phyloP scores from a whole-genome alignment of 2,888 invertebrate species.

The Subacronicta megacephala region DNA sequence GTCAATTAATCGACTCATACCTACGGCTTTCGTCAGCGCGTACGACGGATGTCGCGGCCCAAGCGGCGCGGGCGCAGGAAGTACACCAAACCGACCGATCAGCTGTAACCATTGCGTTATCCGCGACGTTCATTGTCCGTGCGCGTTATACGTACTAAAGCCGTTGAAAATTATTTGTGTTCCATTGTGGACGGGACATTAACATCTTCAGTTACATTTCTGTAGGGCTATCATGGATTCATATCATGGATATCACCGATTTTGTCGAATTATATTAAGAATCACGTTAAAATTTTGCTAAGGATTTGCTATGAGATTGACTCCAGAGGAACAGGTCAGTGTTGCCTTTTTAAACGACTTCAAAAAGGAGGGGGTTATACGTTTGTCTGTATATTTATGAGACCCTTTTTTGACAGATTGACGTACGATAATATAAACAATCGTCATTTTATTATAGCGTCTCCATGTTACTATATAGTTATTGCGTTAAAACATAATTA shows the following conservation, averaged over 20 bases:
- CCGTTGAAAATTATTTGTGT: conserved; percentile 25
- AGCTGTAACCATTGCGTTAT: conserved; percentile 53
- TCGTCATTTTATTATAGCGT: too few species aligned
- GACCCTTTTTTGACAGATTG: too few species aligned
- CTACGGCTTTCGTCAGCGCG: conserved; percentile 31
- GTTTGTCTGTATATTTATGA: too few species aligned
- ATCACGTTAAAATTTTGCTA: too few species aligned
- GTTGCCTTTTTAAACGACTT: too few species aligned
- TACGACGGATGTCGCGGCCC: conserved; percentile 56
- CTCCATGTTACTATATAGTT: too few species aligned
- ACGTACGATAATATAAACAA: too few species aligned
- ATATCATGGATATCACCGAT: neutral
- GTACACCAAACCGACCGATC: conserved; percentile 43
- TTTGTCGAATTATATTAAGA: too few species aligned
- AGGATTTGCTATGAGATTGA: too few species aligned
- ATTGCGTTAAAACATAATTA: too few species aligned
- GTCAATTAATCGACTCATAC: conserved; percentile 25
- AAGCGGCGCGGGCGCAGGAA: conserved; percentile 48
- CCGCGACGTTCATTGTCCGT: conserved; percentile 51
- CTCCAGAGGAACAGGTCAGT: too few species aligned
- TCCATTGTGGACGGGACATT: conserved; percentile 11
- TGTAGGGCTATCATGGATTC: neutral
- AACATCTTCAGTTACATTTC: conserved; percentile 1
- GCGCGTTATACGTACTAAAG: conserved; percentile 26
- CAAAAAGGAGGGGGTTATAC: too few species aligned